Evolutionary conservation across 2,113 vertebrate genomes (phyloP).

Genomic region (Atractosteus spatula): DNA sequence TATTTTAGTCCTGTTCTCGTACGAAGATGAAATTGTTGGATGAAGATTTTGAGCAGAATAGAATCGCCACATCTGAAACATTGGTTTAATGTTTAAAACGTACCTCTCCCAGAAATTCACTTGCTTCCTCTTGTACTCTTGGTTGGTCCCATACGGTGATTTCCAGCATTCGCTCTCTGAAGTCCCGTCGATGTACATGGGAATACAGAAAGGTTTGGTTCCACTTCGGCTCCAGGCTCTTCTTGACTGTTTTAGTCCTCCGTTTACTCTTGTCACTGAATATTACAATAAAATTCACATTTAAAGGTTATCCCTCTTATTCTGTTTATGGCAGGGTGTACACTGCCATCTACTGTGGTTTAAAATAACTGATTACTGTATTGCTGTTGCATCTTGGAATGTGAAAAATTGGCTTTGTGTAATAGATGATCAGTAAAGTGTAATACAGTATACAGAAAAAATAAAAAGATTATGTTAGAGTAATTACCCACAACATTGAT

Average conservation of each 20-base stretch:
- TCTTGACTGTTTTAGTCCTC: constrained; percentile 96
- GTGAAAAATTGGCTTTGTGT: too few relatives aligned
- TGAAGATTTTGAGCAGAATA: too few relatives aligned
- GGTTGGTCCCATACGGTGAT: constrained; percentile 98
- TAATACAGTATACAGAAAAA: too few relatives aligned
- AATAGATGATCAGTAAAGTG: too few relatives aligned
- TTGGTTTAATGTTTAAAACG: neutral
- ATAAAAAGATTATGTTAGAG: too few relatives aligned
- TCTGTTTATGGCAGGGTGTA: constrained; percentile 13
- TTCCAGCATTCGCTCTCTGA: constrained; percentile 96
- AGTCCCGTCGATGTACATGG: constrained; percentile 94
- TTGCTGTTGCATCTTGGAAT: too few relatives aligned
- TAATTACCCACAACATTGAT: too few relatives aligned
- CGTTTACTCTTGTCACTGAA: constrained; percentile 96
- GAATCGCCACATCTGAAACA: too few relatives aligned
- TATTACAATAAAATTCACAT: constrained; percentile 8
- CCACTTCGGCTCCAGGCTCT: constrained; percentile 93
- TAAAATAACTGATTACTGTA: too few relatives aligned
- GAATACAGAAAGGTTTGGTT: constrained; percentile 97
- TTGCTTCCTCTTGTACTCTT: constrained; percentile 93
- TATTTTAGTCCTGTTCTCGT: too few relatives aligned
- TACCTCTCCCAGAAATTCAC: constrained; percentile 97
- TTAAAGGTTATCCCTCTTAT: too few relatives aligned
- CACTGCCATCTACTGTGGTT: constrained; percentile 26
- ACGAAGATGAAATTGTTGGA: too few relatives aligned